Conservation (phyloP, 2,797 vertebrate genomes). For the Australoheros facetus region DNA sequence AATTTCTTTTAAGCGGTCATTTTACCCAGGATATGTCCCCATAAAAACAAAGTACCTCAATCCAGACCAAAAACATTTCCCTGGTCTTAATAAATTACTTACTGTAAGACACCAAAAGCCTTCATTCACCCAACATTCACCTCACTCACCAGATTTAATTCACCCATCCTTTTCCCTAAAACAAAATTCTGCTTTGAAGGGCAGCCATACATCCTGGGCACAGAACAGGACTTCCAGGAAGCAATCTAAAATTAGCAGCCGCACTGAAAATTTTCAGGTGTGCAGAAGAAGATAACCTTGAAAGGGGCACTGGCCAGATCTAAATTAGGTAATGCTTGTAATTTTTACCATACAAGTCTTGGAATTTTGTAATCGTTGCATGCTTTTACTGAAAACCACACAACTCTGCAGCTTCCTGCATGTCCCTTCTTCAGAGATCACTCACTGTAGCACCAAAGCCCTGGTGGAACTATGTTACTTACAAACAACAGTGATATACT, state of each 20-base stretch:
- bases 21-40: background rate
- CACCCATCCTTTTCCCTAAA: background rate
- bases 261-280: background rate
- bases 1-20: background rate
- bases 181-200: background rate
- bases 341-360: background rate
- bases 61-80: background rate
- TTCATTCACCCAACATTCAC: too few relatives aligned
- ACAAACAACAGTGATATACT: background rate
- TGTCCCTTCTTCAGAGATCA: background rate
- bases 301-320: background rate
- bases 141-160: background rate
- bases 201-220: fast-evolving
- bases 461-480: background rate
- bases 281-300: background rate
- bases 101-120: too few relatives aligned
- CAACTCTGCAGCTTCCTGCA: background rate
- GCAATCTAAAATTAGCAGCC: background rate
- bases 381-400: background rate
- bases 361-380: background rate
- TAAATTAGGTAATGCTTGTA: background rate
- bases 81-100: too few relatives aligned
- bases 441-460: background rate
- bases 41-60: background rate
- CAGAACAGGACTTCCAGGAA: background rate